Base-by-base conservation (phyloP, 2,888 invertebrate genomes). In the Megaustenia siamemsis region DNA sequence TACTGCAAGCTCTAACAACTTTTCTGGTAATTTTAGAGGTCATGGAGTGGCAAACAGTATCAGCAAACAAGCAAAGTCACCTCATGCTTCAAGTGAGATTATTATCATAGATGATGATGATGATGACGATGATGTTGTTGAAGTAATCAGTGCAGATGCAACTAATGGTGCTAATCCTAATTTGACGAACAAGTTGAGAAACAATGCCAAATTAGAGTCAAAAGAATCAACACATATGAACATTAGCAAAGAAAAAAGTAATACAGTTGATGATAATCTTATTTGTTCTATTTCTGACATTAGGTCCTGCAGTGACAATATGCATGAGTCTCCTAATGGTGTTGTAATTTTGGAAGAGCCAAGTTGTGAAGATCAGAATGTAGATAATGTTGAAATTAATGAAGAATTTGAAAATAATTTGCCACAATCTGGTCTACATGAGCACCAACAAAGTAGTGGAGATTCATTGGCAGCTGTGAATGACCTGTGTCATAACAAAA, bases 81-180 rank as follows among this genome's bases (percentile, higher is more conserved):
- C 2, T 6, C 79, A 66, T 21, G 38, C 28, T 73, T 32, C 73
- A 32, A 24, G 38, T 56, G 82, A 73, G 1, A 35, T 82, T 24
- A 73, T 82, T 56, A 60, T 82, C 35, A 40, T 69, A 32, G 81
- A 81, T n/a, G 81, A 81, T 38, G 81, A 81, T 35, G 53, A 69
- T 69, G 68, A 49, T 43, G 24, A 53, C 49, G 73, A n/a, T n/a
- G n/a, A n/a, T n/a, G n/a, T n/a, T n/a, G n/a, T n/a, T n/a, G n/a
- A n/a, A n/a, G n/a, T 35, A 28, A 76, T 53, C 10, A n/a, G n/a
- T n/a, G n/a, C n/a, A n/a, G n/a, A n/a, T n/a, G n/a, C n/a, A 68
- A 40, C 2, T 28, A 35, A 1, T 28, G 45, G 38, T 21, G 77
- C n/a, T n/a, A 24, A 24, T 28, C 38, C n/a, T 40, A 40, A 40